Evolutionary conservation across 2,888 invertebrate species (phyloP).

Genomic region (Adineta ricciae): DNA sequence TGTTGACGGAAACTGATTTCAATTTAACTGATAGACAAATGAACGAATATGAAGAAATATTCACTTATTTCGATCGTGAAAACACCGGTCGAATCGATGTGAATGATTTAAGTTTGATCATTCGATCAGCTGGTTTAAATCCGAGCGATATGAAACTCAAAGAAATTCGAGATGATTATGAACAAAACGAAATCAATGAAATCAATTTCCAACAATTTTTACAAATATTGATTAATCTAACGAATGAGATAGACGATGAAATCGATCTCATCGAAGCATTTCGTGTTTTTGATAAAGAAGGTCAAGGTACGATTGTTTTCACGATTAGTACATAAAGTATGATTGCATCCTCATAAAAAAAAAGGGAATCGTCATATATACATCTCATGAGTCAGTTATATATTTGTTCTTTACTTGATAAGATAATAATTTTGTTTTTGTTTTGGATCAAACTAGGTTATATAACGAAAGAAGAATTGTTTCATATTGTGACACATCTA

Average conservation of each 20-base stretch:
- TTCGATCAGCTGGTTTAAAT: not conserved
- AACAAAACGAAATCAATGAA: not conserved
- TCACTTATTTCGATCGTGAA: not conserved
- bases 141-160: not conserved
- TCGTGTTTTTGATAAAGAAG: constrained; percentile 22
- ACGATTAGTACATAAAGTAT: not conserved
- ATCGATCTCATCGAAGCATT: constrained; percentile 17
- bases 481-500: not conserved
- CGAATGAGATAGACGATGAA: not conserved
- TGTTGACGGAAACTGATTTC: not conserved
- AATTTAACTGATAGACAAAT: not conserved
- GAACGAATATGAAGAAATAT: not conserved
- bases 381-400: not conserved
- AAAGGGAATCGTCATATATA: not conserved
- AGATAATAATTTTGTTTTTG: too few species aligned
- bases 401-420: too few species aligned
- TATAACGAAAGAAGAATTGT: not conserved
- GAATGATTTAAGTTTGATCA: not conserved
- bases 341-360: not conserved
- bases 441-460: not conserved
- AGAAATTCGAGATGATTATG: not conserved
- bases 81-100: not conserved
- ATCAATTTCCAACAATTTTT: constrained; percentile 8
- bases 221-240: not conserved
- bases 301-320: not conserved